phyloP scores from a whole-genome alignment of 2,888 invertebrate genomes.

The Malacosoma neustria region DNA sequence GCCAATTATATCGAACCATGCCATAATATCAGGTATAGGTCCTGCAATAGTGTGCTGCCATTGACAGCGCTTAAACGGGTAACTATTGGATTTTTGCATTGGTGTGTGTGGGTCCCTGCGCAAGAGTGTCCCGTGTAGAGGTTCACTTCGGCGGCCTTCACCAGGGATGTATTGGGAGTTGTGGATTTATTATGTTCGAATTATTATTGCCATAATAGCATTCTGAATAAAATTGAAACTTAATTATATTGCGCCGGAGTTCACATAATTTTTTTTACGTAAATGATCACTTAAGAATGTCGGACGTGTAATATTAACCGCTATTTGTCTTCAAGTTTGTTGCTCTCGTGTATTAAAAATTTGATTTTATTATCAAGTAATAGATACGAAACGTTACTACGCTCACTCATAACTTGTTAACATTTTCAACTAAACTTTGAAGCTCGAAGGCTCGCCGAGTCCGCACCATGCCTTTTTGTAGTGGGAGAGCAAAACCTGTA shows the following conservation, averaged over 20 bases:
- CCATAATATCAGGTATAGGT: constrained; percentile 45
- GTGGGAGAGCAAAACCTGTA: constrained; percentile 75
- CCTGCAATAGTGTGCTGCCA: constrained; percentile 24
- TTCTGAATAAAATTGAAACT: no score
- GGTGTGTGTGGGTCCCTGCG: constrained; percentile 44
- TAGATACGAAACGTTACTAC: neutral
- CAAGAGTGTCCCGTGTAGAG: constrained; percentile 56
- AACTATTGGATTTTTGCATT: constrained; percentile 17
- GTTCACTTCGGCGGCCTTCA: constrained; percentile 67
- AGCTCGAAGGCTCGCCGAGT: constrained; percentile 55
- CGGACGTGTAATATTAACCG: no score
- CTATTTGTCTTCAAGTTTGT: neutral
- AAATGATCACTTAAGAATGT: no score
- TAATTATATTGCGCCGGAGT: no score
- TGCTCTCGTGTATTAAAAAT: neutral
- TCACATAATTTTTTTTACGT: no score
- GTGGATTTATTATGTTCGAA: no score
- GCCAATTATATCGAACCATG: constrained; percentile 36
- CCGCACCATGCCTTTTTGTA: constrained; percentile 65
- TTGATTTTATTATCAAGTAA: neutral
- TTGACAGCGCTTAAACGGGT: constrained; percentile 28
- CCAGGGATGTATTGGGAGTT: constrained; percentile 63
- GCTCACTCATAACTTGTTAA: constrained; percentile 27
- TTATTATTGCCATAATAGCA: constrained; percentile 28
- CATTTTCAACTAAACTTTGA: constrained; percentile 60